phyloP scores from a whole-genome alignment of 2,113 vertebrate species.

The Plectropomus leopardus region DNA sequence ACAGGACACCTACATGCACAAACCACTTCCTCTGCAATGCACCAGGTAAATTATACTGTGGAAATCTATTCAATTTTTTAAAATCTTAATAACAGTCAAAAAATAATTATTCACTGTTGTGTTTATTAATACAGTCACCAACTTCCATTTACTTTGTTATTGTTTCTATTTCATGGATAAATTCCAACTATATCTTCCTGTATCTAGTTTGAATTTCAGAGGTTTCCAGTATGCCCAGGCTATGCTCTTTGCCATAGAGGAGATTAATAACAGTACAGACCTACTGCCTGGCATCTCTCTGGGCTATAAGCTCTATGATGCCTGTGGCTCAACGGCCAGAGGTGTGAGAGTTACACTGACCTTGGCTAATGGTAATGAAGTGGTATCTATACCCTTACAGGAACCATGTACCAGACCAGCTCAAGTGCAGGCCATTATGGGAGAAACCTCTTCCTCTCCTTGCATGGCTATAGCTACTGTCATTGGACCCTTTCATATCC shows the following conservation, averaged over 20 bases:
- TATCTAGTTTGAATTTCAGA: conserved; percentile 65
- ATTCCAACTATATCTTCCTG: background rate
- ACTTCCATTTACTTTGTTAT: fast-evolving
- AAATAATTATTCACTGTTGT: background rate
- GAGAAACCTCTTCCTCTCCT: conserved; percentile 79
- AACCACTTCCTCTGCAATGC: conserved; percentile 76
- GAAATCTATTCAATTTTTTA: fast-evolving
- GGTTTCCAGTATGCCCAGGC: conserved; percentile 81
- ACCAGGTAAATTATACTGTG: conserved; percentile 65
- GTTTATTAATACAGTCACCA: background rate
- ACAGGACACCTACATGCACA: conserved; percentile 54
- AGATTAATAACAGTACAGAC: conserved; percentile 83
- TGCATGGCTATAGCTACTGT: conserved; percentile 77
- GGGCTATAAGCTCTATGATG: conserved; percentile 84
- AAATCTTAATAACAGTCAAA: background rate
- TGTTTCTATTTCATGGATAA: background rate
- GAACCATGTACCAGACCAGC: conserved; percentile 67
- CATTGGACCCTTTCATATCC: conserved; percentile 80
- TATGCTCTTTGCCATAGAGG: conserved; percentile 84
- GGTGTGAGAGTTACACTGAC: conserved; percentile 73
- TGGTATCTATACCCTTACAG: background rate
- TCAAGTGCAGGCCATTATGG: conserved; percentile 80
- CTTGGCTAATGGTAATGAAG: conserved; percentile 74
- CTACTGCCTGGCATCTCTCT: conserved; percentile 80
- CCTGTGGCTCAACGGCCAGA: conserved; percentile 75